A percentile compares a stretch with the other conserved stretches of the same genome.
Conservation (phyloP, 1,140 invertebrate species). For the Drosophila busckii region DNA sequence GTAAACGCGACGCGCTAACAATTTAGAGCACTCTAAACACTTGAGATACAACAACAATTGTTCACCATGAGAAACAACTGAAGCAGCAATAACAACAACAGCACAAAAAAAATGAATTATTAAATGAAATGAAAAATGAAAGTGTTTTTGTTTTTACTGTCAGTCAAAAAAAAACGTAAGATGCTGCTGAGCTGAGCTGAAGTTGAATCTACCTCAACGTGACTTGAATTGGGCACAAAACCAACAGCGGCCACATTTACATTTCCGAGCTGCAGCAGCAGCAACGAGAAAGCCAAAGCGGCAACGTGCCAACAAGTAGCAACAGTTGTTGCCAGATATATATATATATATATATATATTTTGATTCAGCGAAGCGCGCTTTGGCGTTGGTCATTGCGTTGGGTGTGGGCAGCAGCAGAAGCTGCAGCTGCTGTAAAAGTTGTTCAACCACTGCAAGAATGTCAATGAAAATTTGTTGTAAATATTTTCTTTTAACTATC, state of each 20-base stretch:
- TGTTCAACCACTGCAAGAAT: constrained; percentile 61
- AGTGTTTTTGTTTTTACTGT: constrained; percentile 62
- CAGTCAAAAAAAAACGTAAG: constrained; percentile 19
- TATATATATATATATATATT: too few species aligned
- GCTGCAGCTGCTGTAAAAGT: constrained; percentile 61
- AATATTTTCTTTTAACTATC: constrained; percentile 41
- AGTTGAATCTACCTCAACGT: constrained; percentile 51
- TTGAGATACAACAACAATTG: constrained; percentile 41
- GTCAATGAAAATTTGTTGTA: constrained; percentile 33
- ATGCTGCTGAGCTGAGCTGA: constrained; percentile 22
- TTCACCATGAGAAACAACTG: constrained; percentile 20
- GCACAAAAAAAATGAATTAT: constrained; percentile 64
- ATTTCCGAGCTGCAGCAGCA: background rate
- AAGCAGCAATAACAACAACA: constrained; percentile 22
- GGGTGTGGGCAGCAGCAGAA: constrained; percentile 38
- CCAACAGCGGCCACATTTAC: background rate
- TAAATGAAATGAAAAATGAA: constrained; percentile 74
- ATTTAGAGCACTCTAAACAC: constrained; percentile 64
- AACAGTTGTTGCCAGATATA: constrained; percentile 39
- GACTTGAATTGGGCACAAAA: constrained; percentile 61
- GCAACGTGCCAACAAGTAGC: constrained; percentile 55
- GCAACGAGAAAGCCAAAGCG: constrained; percentile 40
- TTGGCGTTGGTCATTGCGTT: background rate
- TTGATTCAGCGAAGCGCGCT: too few species aligned
- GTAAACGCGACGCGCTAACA: constrained; percentile 57